These are phyloP conservation scores for Pocillopora meandrina DNA, from an alignment of 92 coral and sea anemone genomes.

Conservation along the genomic window DNA sequence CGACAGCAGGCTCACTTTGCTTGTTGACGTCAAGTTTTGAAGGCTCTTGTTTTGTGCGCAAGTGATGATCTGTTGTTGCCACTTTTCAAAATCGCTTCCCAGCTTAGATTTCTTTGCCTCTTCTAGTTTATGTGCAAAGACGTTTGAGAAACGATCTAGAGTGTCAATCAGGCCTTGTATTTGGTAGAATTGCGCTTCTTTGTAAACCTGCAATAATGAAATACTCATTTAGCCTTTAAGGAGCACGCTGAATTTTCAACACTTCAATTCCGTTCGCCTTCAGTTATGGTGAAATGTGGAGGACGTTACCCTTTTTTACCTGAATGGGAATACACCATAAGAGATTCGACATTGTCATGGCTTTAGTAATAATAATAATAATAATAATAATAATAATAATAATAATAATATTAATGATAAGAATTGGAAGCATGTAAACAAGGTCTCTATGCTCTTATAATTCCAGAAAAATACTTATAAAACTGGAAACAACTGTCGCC, in stretches of 20 bases:
- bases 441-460: too few relatives aligned
- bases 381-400: too few relatives aligned
- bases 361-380: too few relatives aligned
- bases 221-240: neutral
- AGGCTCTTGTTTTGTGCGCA: conserved; percentile 87
- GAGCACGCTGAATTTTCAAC: neutral
- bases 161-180: conserved; percentile 72
- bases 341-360: too few relatives aligned
- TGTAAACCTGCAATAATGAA: conserved; percentile 71
- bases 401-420: too few relatives aligned
- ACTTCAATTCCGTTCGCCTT: too few relatives aligned
- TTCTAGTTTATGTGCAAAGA: conserved; percentile 81
- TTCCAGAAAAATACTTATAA: too few relatives aligned
- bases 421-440: too few relatives aligned
- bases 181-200: conserved; percentile 92
- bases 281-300: too few relatives aligned
- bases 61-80: conserved; percentile 79
- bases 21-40: conserved; percentile 58
- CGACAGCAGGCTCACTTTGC: conserved; percentile 76
- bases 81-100: conserved; percentile 72
- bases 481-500: too few relatives aligned
- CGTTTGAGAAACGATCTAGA: conserved; percentile 85
- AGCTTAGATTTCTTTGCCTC: conserved; percentile 76
- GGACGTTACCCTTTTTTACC: too few relatives aligned
- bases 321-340: too few relatives aligned